Base-by-base conservation (phyloP, 2,888 invertebrate species). In the Drosophila monieri region DNA sequence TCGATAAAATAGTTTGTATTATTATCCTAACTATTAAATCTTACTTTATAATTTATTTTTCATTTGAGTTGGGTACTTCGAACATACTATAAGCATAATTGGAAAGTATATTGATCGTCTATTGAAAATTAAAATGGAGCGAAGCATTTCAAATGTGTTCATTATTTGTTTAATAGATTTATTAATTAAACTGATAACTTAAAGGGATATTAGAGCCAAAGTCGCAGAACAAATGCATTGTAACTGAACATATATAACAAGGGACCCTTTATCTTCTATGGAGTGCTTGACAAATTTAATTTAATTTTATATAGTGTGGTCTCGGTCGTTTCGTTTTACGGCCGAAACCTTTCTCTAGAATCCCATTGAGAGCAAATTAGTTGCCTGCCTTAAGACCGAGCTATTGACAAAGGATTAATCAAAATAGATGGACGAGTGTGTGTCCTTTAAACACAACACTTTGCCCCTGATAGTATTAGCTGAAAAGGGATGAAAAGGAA, bases 381-480 rank as follows among this genome's bases (percentile, higher is more conserved):
- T 66, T 76, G 67, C 59, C 73, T 27, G 48, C 60, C 56, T 47
- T 55, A 51, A 62, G 71, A 35, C 60, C 52, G 54, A 74, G 83
- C 65, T 69, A 71, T 73, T 74, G 70, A 68, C 74, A 75, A 61
- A 62, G 68, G 72, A 76, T 76, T 81, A 81, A 88, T 85, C 83
- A 80, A 70, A 77, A 78, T 66, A 58, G 77, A 73, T 72, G 74
- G 62, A 73, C 55, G 41, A 27, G 48, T 54, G 35, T 59, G 61
- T 44, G 37, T 55, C 52, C 30, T 51, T 56, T 52, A 60, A 71
- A 62, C 47, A 10, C 47, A 8, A 37, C 39, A 53, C 49, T 53
- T 60, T 49, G 60, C 44, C 46, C 15, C 18, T 41, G 39, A 35
- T 35, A n/a, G 39, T 14, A 39, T 14, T n/a, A 14, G 6, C 39